These are phyloP conservation scores for Cryptomyrus ogoouensis DNA, from an alignment of 2,113 vertebrate genomes.

Conservation along the genomic window DNA sequence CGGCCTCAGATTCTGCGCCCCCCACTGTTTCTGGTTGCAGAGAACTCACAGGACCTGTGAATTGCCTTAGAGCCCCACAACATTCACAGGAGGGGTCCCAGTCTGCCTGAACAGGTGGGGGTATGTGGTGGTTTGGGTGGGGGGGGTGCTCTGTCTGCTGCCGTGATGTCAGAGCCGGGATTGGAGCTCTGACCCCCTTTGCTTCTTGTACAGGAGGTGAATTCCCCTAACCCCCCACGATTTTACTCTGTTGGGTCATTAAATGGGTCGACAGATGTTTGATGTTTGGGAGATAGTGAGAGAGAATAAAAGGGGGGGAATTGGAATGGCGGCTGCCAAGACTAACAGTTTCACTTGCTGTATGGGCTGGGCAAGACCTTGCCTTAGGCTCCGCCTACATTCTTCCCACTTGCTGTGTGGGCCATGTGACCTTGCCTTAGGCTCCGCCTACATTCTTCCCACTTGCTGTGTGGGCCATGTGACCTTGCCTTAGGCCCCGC, in stretches of 20 bases:
- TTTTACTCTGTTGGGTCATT: not conserved
- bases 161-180: not conserved
- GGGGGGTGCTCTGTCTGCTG: constrained; percentile 39
- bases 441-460: no score
- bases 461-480: not conserved
- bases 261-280: constrained; percentile 18
- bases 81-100: not conserved
- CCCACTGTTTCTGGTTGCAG: not conserved
- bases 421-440: no score
- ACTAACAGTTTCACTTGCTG: constrained; percentile 19
- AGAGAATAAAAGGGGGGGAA: not conserved
- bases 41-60: not conserved
- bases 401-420: no score
- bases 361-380: constrained; percentile 4
- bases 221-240: not conserved
- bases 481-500: not conserved
- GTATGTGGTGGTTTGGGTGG: not conserved
- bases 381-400: no score
- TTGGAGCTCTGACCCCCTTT: not conserved
- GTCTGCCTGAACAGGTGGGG: not conserved
- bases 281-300: not conserved
- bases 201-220: constrained; percentile 15
- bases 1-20: not conserved
- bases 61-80: not conserved
- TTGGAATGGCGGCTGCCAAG: not conserved